Base-by-base conservation (phyloP, 2,113 vertebrate species). In the Sceloporus tristichus region DNA sequence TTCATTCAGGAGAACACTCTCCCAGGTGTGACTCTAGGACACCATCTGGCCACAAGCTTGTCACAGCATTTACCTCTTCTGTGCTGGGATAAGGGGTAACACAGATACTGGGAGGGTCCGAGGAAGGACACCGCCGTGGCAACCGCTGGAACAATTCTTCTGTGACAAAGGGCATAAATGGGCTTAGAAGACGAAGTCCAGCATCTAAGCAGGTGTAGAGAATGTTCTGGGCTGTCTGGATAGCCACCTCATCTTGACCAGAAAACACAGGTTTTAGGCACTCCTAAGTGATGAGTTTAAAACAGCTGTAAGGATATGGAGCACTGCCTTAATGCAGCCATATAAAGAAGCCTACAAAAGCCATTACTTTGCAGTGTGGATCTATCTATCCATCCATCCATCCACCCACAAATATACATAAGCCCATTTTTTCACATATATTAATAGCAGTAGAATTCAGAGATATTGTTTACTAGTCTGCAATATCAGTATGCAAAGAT, bases 111-210 rank as follows among this genome's bases (percentile, higher is more conserved):
- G 97, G 95, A 0, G 97, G 95, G 65, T 93, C 94, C 6, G 91
- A 1, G 96, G 91, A 0, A 23, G 92, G 87, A 13, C 29, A 70
- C 62, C 98, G 95, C 0, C 97, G 92, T 27, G 98, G 98, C 81
- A 98, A 95, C 89, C 98, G 94, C 96, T 98, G 98, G 94, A 97
- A 99, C 14, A 99, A 97, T 82, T 99, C 98, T 92, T 99, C 98
- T 0, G 96, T 95, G 94, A 99, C 97, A 0, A 98, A 99, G 21
- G 98, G 98, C 98, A 99, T 99, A 87, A 98, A 73, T 27, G 98
- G 98, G 4, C 97, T 96, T 5, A 98, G 97, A 3, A 99, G 97
- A 40, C 98, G 96, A 73, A 98, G 96, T 16, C 97, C 98, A 0
- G 96, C 95, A 0, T 99, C 98, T 90, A 98, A 93, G 92, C 98